Percentiles rank a stretch among this genome's conserved stretches.
phyloP scores from a whole-genome alignment of 2,797 vertebrate species.

The Epinephelus coioides region DNA sequence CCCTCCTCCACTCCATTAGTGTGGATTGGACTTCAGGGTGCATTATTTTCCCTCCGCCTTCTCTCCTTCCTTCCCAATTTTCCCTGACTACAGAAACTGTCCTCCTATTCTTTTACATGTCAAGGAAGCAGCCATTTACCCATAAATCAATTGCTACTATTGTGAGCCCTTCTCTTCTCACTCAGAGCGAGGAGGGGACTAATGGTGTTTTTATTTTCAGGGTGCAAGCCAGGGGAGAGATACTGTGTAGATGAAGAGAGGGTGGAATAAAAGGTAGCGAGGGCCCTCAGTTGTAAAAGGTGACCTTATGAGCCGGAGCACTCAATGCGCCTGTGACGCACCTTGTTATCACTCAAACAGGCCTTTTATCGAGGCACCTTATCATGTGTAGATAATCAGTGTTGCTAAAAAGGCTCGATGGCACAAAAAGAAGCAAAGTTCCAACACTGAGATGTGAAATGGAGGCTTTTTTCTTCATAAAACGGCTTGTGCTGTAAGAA shows the following conservation, averaged over 20 bases:
- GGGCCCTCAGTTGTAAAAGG: constrained; percentile 28
- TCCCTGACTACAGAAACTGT: constrained; percentile 45
- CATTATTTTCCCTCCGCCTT: constrained; percentile 11
- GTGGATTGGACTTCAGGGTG: constrained; percentile 38
- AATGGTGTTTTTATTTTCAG: constrained; percentile 51
- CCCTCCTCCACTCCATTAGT: constrained; percentile 25
- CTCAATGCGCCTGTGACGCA: constrained; percentile 18
- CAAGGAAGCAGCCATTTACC: constrained; percentile 54
- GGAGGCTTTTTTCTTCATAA: background rate
- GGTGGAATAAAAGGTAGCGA: constrained; percentile 34
- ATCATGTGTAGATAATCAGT: constrained; percentile 21
- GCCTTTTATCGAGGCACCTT: constrained; percentile 4
- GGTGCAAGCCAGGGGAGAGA: constrained; percentile 21
- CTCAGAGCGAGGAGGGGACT: constrained; percentile 23
- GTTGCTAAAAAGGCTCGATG: constrained; percentile 1
- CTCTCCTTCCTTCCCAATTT: constrained; percentile 18
- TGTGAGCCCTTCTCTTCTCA: constrained; percentile 41
- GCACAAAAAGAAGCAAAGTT: background rate
- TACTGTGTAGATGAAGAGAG: constrained; percentile 1
- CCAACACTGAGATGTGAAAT: background rate
- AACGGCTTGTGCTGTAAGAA: background rate
- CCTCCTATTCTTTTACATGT: constrained; percentile 47
- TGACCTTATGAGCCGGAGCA: constrained; percentile 22
- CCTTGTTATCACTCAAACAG: constrained; percentile 29
- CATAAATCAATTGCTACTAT: constrained; percentile 59